Evolutionary conservation across 2,113 vertebrate genomes (phyloP).

Genomic region (Chaetops frenatus): DNA sequence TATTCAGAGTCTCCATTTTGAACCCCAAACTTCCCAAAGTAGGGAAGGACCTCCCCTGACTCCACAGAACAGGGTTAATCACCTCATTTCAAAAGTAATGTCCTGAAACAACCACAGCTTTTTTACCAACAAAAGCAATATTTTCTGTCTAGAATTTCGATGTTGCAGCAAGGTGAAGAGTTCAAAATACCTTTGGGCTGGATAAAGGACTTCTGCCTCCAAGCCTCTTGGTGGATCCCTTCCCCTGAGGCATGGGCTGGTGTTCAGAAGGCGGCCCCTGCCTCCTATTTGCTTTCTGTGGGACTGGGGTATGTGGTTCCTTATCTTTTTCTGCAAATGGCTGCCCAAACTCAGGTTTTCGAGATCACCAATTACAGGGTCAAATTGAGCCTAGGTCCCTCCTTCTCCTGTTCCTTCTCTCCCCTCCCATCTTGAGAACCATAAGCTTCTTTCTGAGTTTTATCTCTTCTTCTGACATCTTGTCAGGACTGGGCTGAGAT

Average conservation of each 20-base stretch:
- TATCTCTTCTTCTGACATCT: not conserved
- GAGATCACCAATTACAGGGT: not conserved
- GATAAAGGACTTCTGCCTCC: not conserved
- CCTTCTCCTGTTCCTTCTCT: not conserved
- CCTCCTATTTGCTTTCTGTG: not conserved
- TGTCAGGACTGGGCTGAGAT: not conserved
- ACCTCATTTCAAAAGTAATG: not conserved
- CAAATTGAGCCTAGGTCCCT: not conserved
- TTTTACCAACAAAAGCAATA: not conserved
- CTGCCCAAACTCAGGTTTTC: not conserved
- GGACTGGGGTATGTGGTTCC: not conserved
- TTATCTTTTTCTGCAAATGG: not conserved
- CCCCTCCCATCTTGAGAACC: not conserved
- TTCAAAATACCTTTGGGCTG: not conserved
- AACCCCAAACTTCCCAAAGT: not conserved
- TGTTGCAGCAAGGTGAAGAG: not conserved
- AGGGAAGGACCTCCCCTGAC: not conserved
- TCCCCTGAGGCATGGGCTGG: not conserved
- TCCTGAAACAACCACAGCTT: not conserved
- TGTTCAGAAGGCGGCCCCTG: not conserved
- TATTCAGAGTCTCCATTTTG: not conserved
- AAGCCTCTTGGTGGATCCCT: not conserved
- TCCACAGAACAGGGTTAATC: not conserved
- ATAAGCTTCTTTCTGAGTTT: rapidly evolving
- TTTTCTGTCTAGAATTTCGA: not conserved